A percentile compares a stretch with the other conserved stretches of the same genome.
These are phyloP conservation scores for Drosophila setifemur DNA, from an alignment of 1,140 invertebrate genomes.

Conservation along the genomic window DNA sequence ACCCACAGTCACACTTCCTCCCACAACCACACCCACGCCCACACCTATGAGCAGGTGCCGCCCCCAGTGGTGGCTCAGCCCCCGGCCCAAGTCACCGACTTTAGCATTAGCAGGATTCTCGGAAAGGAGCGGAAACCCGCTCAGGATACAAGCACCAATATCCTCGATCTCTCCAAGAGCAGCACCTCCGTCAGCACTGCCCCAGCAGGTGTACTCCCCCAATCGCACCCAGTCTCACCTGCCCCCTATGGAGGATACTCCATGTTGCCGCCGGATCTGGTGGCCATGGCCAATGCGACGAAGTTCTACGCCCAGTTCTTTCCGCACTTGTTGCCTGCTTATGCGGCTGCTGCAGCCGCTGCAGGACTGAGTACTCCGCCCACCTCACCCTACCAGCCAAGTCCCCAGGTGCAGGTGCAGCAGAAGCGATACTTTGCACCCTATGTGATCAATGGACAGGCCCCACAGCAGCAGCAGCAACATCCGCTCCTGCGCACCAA, in stretches of 20 bases:
- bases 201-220: neutral
- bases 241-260: conserved; percentile 35
- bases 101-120: conserved; percentile 77
- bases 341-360: conserved; percentile 62
- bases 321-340: conserved; percentile 66
- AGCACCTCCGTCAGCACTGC: neutral
- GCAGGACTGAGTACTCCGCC: conserved; percentile 58
- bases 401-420: conserved; percentile 21
- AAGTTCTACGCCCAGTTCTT: conserved; percentile 80
- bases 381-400: conserved; percentile 59
- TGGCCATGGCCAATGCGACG: conserved; percentile 76
- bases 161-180: conserved; percentile 74
- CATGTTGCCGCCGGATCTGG: conserved; percentile 61
- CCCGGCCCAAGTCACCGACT: conserved; percentile 67
- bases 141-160: conserved; percentile 29
- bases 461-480: conserved; percentile 2
- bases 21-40: too few relatives aligned
- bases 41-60: neutral
- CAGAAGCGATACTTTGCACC: conserved; percentile 76
- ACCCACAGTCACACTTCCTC: too few relatives aligned
- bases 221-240: neutral
- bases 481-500: conserved; percentile 6
- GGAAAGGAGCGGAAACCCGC: conserved; percentile 48
- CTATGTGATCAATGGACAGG: conserved; percentile 61
- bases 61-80: conserved; percentile 5